Evolutionary conservation across 2,113 vertebrate genomes (phyloP).

Genomic region (Rhombomys opimus): DNA sequence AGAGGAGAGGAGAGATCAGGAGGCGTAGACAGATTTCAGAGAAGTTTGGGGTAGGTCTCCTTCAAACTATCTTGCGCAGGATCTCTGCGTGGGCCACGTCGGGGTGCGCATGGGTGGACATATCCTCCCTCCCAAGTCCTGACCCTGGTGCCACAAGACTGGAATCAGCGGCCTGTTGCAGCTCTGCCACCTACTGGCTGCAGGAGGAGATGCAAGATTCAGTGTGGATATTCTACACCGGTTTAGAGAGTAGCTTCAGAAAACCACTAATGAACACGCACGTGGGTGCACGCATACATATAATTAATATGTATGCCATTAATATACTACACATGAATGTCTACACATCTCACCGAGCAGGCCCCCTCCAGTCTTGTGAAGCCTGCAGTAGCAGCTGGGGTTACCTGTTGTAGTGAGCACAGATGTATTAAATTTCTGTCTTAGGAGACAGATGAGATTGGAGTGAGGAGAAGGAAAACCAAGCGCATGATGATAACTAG

Average conservation of each 20-base stretch:
- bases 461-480: neutral
- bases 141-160: neutral
- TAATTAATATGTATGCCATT: neutral
- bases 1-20: neutral
- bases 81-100: neutral
- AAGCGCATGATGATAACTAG: neutral
- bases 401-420: slow-evolving; percentile 1
- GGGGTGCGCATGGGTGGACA: neutral
- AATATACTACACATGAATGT: too few species aligned
- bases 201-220: slow-evolving; percentile 30
- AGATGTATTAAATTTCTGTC: neutral
- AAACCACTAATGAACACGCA: neutral
- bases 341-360: neutral
- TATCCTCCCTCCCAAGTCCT: neutral
- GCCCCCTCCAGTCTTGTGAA: neutral
- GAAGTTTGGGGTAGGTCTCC: neutral
- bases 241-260: slow-evolving; percentile 1
- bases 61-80: neutral
- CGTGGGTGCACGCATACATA: neutral
- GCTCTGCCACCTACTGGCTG: slow-evolving; percentile 81
- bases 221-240: accelerated
- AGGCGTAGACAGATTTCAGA: neutral
- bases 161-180: slow-evolving; percentile 48
- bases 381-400: neutral
- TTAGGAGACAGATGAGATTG: neutral